Conservation (phyloP, 2,888 invertebrate genomes). For the Teleiodes luculella region DNA sequence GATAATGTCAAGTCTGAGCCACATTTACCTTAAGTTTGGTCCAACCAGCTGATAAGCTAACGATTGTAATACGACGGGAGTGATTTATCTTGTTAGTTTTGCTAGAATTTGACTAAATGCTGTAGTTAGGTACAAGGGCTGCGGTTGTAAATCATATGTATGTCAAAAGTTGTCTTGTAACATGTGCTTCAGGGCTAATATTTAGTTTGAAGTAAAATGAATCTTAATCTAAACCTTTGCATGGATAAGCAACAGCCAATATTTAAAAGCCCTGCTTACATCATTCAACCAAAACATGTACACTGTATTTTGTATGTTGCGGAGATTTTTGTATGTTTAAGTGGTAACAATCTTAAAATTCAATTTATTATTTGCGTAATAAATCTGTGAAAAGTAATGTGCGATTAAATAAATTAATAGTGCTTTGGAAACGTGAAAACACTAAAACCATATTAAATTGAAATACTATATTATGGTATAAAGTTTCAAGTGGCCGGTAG, state of each 20-base stretch:
- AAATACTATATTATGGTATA: too few species aligned
- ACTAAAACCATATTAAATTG: too few species aligned
- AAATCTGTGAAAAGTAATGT: conserved; percentile 3
- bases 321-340: too few species aligned
- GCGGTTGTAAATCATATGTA: conserved; percentile 7
- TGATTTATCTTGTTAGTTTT: conserved; percentile 8
- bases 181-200: neutral
- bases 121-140: conserved; percentile 1
- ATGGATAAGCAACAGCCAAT: too few species aligned
- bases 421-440: neutral
- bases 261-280: too few species aligned
- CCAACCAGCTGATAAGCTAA: conserved; percentile 12
- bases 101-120: conserved; percentile 2
- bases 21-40: neutral
- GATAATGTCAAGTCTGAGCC: neutral
- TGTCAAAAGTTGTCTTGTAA: neutral
- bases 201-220: too few species aligned
- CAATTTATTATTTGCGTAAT: neutral
- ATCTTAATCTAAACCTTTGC: too few species aligned
- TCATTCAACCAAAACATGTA: too few species aligned
- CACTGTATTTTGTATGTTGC: too few species aligned
- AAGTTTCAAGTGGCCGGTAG: too few species aligned
- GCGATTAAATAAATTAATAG: neutral
- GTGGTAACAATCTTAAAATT: too few species aligned
- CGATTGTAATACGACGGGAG: conserved; percentile 12